Conservation (phyloP, 92 coral and sea anemone species). For the Micromussa lordhowensis region DNA sequence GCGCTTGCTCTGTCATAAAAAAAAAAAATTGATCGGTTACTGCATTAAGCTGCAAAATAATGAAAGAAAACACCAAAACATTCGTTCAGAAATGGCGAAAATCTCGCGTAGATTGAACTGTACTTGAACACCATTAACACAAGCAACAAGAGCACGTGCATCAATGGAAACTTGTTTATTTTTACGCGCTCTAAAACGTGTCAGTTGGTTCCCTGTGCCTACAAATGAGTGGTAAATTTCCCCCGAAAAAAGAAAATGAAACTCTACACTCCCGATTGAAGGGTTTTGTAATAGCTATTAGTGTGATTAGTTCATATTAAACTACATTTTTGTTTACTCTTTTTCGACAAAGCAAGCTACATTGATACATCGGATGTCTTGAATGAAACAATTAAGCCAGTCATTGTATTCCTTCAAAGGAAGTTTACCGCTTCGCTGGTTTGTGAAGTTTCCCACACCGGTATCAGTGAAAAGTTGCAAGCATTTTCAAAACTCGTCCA, state of each 20-base stretch:
- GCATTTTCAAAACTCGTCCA: background rate
- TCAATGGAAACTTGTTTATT: too few relatives aligned
- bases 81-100: too few relatives aligned
- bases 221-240: background rate
- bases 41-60: too few relatives aligned
- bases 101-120: too few relatives aligned
- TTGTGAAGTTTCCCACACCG: background rate
- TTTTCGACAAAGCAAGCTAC: background rate
- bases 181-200: background rate
- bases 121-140: too few relatives aligned
- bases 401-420: background rate
- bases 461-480: background rate
- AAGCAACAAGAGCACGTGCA: too few relatives aligned
- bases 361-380: background rate
- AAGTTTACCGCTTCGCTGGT: background rate
- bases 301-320: too few relatives aligned
- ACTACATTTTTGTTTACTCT: background rate
- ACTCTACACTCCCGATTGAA: background rate
- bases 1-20: too few relatives aligned
- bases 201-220: background rate
- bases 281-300: background rate
- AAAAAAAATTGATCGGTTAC: too few relatives aligned
- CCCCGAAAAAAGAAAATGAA: too few relatives aligned
- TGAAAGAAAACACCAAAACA: too few relatives aligned
- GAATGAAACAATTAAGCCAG: conserved; percentile 3